Evolutionary conservation across 2,113 vertebrate genomes (phyloP).

Genomic region (Tyto alba): DNA sequence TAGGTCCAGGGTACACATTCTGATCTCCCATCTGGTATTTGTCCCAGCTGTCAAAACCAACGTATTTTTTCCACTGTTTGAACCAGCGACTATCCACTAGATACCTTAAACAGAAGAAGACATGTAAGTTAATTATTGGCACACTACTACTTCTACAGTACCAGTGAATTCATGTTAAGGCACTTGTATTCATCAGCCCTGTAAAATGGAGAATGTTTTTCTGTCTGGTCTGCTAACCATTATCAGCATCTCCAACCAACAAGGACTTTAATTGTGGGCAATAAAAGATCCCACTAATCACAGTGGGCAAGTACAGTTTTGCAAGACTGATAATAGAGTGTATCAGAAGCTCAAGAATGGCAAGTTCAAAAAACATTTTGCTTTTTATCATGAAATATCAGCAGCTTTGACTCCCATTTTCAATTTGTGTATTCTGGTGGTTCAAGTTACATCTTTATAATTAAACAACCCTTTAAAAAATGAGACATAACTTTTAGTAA

Average conservation of each 20-base stretch:
- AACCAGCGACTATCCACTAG: constrained; percentile 98
- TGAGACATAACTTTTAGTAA: background rate
- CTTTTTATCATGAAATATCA: background rate
- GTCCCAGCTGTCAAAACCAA: constrained; percentile 99
- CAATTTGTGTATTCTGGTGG: background rate
- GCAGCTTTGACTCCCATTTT: background rate
- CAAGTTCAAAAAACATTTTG: background rate
- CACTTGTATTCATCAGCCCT: background rate
- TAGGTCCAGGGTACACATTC: constrained; percentile 95
- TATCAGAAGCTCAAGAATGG: background rate
- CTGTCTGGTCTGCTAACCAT: background rate
- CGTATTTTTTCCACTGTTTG: constrained; percentile 99
- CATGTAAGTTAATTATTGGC: background rate
- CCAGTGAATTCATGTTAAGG: background rate
- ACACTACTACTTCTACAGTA: background rate
- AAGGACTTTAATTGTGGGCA: background rate
- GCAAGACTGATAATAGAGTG: background rate
- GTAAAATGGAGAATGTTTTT: background rate
- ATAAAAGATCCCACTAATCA: background rate
- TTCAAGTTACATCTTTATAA: background rate
- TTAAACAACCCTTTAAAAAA: background rate
- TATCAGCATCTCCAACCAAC: background rate
- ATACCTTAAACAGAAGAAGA: constrained; percentile 80
- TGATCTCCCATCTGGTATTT: constrained; percentile 99
- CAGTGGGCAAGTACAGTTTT: background rate